Base-by-base conservation (phyloP, 2,797 vertebrate genomes). In the Cryptoprocta ferox region DNA sequence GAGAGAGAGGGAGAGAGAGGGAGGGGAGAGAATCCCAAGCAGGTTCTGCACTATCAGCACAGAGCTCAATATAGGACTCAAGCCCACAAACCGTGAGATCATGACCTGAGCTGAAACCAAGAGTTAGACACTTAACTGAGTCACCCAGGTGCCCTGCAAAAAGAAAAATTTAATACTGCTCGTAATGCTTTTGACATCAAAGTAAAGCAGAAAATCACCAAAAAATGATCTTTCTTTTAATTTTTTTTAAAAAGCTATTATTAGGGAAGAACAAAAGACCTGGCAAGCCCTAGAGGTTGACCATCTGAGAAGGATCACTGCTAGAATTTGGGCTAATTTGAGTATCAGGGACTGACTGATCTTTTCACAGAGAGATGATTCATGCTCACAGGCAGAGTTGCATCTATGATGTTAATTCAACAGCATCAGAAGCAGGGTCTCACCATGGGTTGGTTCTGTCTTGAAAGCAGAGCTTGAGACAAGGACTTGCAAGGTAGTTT, bases 211-310 rank as follows among this genome's bases (percentile, higher is more conserved):
- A 63, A 89, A 86, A 80, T 65, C 28, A 70, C 5, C 59, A 39
- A 15, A 56, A 53, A 89, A 18, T 84, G 84, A 35, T 78, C 82
- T 86, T 86, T n/a, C 37, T 81, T 81, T 94, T 90, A 37, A 32
- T 37, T 56, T 59, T 97, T 83, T 79, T n/a, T 73, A 6, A 81
- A 48, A 91, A 94, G 76, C 45, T 94, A 61, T 93, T 94, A 85
- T 93, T 97, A 93, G 78, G 68, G 61, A 84, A 90, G 73, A 96
- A 82, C 50, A 76, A 94, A 95, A 91, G 81, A 94, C 78, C 39
- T 95, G 89, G 78, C 53, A 66, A 75, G 45, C 24, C 26, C 61
- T 63, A 30, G 35, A 65, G n/a, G 32, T 6, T 28, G 42, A 70
- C 53, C 80, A 66, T 94, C 66, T 93, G 95, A 90, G 80, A 70